phyloP scores from a whole-genome alignment of 2,888 invertebrate genomes.

The Caenorhabditis zanzibari region DNA sequence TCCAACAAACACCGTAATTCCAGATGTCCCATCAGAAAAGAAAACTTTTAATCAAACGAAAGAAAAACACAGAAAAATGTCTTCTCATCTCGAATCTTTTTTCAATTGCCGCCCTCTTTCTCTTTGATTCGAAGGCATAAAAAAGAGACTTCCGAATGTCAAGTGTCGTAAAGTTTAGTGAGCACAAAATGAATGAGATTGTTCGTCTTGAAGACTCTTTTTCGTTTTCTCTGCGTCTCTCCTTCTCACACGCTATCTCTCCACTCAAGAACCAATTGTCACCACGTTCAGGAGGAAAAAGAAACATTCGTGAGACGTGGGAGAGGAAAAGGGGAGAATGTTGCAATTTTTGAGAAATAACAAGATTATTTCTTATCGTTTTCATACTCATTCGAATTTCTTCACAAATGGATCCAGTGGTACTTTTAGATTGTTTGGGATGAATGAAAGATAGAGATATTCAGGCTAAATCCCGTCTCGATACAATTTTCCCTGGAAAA shows the following conservation, averaged over 20 bases:
- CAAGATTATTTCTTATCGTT: constrained; percentile 35
- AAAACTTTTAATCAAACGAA: neutral
- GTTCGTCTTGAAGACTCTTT: constrained; percentile 24
- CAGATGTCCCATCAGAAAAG: neutral
- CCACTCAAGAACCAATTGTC: constrained; percentile 40
- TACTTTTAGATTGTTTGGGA: neutral
- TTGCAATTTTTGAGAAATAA: neutral
- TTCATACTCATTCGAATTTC: constrained; percentile 24
- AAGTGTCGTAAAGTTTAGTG: constrained; percentile 63
- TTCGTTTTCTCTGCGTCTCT: constrained; percentile 36
- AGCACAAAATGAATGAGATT: constrained; percentile 61
- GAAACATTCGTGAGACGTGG: constrained; percentile 32
- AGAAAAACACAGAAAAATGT: constrained; percentile 18
- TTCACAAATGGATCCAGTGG: constrained; percentile 48
- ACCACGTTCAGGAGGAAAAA: constrained; percentile 40
- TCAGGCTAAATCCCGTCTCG: constrained; percentile 45
- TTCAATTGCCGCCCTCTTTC: neutral
- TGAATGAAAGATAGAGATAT: too few species aligned
- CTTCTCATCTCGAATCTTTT: neutral
- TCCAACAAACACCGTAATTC: too few species aligned
- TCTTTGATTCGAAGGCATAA: constrained; percentile 23
- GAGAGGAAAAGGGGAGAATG: neutral
- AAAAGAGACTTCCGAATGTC: constrained; percentile 30
- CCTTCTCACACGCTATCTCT: constrained; percentile 13
- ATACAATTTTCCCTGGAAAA: constrained; percentile 37